Conservation (phyloP, 1,140 invertebrate genomes). For the Pseudomyrmex pallidus region DNA sequence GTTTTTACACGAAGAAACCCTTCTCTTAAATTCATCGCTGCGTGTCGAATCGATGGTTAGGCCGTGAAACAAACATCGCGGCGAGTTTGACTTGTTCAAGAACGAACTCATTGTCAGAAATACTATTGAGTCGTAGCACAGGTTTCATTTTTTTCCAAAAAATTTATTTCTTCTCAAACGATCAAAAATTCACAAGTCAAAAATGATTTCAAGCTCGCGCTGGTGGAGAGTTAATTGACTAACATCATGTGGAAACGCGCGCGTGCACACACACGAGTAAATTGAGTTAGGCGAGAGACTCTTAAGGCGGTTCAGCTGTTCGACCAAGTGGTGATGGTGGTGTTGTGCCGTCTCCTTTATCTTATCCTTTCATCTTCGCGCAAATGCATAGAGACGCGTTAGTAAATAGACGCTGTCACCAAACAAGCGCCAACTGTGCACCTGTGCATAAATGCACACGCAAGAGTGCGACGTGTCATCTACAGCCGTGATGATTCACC, state of each 20-base stretch:
- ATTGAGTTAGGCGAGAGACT: slow-evolving; percentile 46
- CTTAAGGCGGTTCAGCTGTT: slow-evolving; percentile 52
- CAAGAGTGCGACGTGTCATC: slow-evolving; percentile 30
- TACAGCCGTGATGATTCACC: slow-evolving; percentile 28
- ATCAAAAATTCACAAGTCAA: too few species aligned
- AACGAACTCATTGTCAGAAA: too few species aligned
- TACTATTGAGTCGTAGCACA: too few species aligned
- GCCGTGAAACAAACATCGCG: too few species aligned
- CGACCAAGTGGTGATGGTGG: background rate
- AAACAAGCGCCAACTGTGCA: slow-evolving; percentile 56
- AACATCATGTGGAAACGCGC: background rate
- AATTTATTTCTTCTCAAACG: too few species aligned
- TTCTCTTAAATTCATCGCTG: too few species aligned
- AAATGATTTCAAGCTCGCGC: too few species aligned
- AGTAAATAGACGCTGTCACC: slow-evolving; percentile 59
- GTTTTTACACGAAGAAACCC: too few species aligned
- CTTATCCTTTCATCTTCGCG: slow-evolving; percentile 56
- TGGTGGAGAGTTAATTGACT: background rate
- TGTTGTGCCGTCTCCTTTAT: slow-evolving; percentile 42
- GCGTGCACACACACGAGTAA: slow-evolving; percentile 5
- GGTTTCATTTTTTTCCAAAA: too few species aligned
- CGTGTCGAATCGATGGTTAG: too few species aligned
- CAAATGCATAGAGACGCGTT: slow-evolving; percentile 52
- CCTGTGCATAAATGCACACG: slow-evolving; percentile 36
- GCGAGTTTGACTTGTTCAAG: too few species aligned